phyloP scores from a whole-genome alignment of 2,113 vertebrate genomes.

The Brachyistius frenatus region DNA sequence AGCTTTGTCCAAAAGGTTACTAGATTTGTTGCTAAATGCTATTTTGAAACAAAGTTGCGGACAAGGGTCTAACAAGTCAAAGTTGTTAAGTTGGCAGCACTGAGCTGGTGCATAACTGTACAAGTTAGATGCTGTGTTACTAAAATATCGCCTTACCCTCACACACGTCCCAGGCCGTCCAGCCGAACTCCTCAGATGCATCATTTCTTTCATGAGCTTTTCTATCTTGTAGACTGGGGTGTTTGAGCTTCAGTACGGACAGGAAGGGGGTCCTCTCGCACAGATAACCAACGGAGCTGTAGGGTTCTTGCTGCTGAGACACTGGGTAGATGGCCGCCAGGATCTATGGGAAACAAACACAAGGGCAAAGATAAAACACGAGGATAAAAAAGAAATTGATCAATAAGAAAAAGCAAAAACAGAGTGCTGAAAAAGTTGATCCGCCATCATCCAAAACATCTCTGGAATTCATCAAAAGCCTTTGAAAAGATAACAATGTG shows the following conservation, averaged over 20 bases:
- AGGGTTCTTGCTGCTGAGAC: conserved; percentile 93
- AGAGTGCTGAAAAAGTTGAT: neutral
- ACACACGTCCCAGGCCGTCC: conserved; percentile 94
- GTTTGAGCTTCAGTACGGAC: conserved; percentile 86
- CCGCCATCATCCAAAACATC: neutral
- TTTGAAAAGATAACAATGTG: conserved; percentile 5
- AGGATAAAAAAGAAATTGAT: neutral
- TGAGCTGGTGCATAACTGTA: too few species aligned
- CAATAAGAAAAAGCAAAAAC: neutral
- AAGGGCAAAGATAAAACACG: neutral
- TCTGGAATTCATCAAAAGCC: neutral
- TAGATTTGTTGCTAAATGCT: too few species aligned
- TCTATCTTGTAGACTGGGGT: conserved; percentile 76
- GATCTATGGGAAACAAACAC: conserved; percentile 79
- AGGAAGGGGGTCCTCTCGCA: conserved; percentile 87
- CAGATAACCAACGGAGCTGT: conserved; percentile 91
- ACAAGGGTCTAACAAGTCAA: too few species aligned
- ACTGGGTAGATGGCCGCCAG: conserved; percentile 93
- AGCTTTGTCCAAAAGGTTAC: too few species aligned
- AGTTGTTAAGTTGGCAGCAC: too few species aligned
- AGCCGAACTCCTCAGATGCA: conserved; percentile 62
- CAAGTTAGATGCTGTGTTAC: too few species aligned
- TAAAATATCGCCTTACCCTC: conserved; percentile 84
- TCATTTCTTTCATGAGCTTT: conserved; percentile 35
- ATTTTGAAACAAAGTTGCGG: too few species aligned